These are phyloP conservation scores for Dendronephthya gigantea DNA, from an alignment of 64 coral and sea anemone species.

Conservation along the genomic window DNA sequence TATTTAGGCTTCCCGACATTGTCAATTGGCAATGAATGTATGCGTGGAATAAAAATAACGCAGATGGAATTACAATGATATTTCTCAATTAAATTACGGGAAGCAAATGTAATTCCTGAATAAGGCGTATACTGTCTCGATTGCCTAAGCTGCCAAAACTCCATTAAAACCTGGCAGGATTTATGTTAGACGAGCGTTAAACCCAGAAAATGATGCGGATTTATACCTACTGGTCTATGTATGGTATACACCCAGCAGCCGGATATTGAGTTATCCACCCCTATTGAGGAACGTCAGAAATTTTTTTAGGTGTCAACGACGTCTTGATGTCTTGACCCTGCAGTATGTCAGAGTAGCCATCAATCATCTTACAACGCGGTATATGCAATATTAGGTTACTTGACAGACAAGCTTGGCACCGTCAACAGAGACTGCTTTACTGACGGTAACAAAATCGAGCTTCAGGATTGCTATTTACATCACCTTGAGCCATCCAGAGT, in stretches of 20 bases:
- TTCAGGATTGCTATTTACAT: not conserved
- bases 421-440: not conserved
- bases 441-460: not conserved
- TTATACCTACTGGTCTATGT: not conserved
- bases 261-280: constrained; percentile 6
- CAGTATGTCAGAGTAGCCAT: not conserved
- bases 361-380: not conserved
- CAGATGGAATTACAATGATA: not conserved
- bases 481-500: not conserved
- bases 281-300: not conserved
- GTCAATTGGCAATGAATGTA: not conserved
- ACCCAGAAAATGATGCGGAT: not conserved
- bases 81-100: not conserved
- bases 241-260: not conserved
- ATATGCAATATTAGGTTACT: not conserved
- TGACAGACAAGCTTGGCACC: not conserved
- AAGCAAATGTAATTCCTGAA: not conserved
- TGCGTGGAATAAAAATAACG: not conserved
- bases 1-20: no score
- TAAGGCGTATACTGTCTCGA: not conserved
- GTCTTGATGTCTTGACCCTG: not conserved
- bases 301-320: not conserved
- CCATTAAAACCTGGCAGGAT: not conserved
- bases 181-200: not conserved
- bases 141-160: not conserved